A percentile compares a stretch with the other conserved stretches of the same genome.
phyloP scores from a whole-genome alignment of 2,888 invertebrate species.

The Endomychus coccineus region DNA sequence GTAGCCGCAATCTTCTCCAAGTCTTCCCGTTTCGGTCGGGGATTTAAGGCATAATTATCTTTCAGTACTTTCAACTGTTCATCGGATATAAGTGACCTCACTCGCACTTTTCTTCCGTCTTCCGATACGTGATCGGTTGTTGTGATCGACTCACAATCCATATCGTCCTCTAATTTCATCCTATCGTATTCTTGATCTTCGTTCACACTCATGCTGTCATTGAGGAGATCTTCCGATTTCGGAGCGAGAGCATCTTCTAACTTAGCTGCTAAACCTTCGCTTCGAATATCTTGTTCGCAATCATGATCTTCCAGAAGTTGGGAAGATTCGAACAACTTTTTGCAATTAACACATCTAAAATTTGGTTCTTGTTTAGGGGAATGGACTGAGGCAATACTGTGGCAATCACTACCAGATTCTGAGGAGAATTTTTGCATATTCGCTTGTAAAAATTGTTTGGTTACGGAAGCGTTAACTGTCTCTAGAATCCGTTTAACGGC shows the following conservation, averaged over 20 bases:
- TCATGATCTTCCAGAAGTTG: constrained; percentile 65
- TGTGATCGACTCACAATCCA: constrained; percentile 48
- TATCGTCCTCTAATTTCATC: constrained; percentile 47
- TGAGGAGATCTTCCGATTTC: constrained; percentile 47
- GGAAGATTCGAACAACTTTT: constrained; percentile 51
- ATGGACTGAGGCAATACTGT: constrained; percentile 35
- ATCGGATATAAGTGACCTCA: constrained; percentile 89
- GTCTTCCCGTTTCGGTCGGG: constrained; percentile 90
- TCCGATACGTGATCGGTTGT: constrained; percentile 43
- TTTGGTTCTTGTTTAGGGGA: constrained; percentile 37
- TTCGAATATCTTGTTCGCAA: constrained; percentile 55
- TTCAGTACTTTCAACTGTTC: constrained; percentile 86
- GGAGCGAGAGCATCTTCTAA: constrained; percentile 58
- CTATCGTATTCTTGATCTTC: constrained; percentile 45
- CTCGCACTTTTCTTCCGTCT: constrained; percentile 74
- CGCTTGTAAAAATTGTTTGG: constrained; percentile 64
- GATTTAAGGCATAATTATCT: constrained; percentile 82
- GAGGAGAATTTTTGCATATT: constrained; percentile 61
- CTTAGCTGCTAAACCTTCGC: constrained; percentile 72
- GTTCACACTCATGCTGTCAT: constrained; percentile 49
- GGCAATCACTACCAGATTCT: constrained; percentile 46
- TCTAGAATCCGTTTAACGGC: constrained; percentile 66
- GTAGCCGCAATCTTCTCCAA: constrained; percentile 80
- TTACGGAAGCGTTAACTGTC: constrained; percentile 67
- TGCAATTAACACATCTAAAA: constrained; percentile 53